Evolutionary conservation across 2,797 vertebrate genomes (phyloP), one percentile per base, ranked within the genome.

Genomic region (Rhadinocentrus ornatus): DNA sequence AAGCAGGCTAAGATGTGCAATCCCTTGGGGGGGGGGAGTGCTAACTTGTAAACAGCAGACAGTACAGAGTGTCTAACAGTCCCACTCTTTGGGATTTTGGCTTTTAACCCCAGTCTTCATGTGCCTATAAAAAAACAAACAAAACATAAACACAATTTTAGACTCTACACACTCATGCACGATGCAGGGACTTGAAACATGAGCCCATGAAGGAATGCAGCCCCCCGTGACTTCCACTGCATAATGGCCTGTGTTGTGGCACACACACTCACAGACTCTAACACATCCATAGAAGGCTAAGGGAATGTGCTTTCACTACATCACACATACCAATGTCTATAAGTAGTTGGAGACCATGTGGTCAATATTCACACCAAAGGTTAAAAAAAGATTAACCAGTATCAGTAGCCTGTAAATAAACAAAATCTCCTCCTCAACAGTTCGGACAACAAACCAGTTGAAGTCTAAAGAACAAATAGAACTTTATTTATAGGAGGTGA

Each of bases 161-260:
- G 71, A 63, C 61, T 73, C 55, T 66, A 57, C 67, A 81, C 84
- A 75, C 61, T 37, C 44, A 59, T 35, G 32, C 75, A 83, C 76
- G 74, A 66, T 74, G 75, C 71, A 68, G 52, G 62, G 73, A 67
- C 63, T 57, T 1, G 88, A 89, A 93, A 94, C 80, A 67, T 62
- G 88, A 93, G 63, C 77, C 72, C 71, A 31, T 26, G 34, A 71
- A 87, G 88, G 92, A 94, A 94, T 92, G 88, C 72, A 61, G 54
- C 75, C 82, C 82, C 86, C 85, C 65, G 64, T 41, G 26, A 75
- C 79, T 81, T 78, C 62, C 66, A 69, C 85, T 71, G 74, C 37
- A 83, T 82, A 85, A 88, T 80, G 79, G 82, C 78, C 62, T 63
- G 67, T 86, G 83, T 87, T 84, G 82, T 89, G 76, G 80, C 82